Evolutionary conservation across 2,888 invertebrate genomes (phyloP), one percentile per base, ranked within the genome.

Genomic region (Dryocosmus kuriphilus): DNA sequence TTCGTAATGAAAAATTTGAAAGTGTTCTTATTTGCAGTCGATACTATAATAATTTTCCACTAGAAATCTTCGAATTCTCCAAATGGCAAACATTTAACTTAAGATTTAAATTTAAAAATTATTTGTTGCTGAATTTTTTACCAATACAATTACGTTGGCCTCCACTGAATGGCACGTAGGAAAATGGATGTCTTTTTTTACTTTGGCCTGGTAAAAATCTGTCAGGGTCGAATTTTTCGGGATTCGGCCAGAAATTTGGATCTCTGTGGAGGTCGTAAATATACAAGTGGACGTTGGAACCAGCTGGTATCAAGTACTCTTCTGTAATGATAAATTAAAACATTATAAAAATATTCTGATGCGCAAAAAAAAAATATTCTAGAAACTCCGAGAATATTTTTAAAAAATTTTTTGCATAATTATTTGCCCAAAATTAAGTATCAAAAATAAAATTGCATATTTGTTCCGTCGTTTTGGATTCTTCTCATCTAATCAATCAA

Each of bases 191-290:
- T 32, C 94, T 90, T n/a, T 80, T 82, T 65, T 79, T 78, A n/a
- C 55, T 65, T n/a, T 79, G 71, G 85, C 95, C 94, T 0, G 93
- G 93, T 63, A 94, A 87, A 89, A 96, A 96, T 80, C 83, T 75
- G 11, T 83, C 81, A 9, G 83, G 83, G 32, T 80, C 80, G 61
- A 81, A 83, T 76, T 67, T 95, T 71, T 93, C 91, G 0, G 96
- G 95, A 80, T 95, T 92, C 0, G 94, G 93, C 89, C 93, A 96
- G 74, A 93, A 89, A 32, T 93, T 92, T 0, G 93, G 92, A 84
- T 94, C 93, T 5, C 94, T 93, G 89, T 96, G 96, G 7, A 95
- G 86, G 83, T 94, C 94, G 82, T 91, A 94, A 19, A 94, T 93
- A 60, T 93, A 92, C n/a, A 95, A 91, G 81, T 93, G 93, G 2